Conservation (phyloP, 2,888 invertebrate genomes). For the Meandrusa payeni region DNA sequence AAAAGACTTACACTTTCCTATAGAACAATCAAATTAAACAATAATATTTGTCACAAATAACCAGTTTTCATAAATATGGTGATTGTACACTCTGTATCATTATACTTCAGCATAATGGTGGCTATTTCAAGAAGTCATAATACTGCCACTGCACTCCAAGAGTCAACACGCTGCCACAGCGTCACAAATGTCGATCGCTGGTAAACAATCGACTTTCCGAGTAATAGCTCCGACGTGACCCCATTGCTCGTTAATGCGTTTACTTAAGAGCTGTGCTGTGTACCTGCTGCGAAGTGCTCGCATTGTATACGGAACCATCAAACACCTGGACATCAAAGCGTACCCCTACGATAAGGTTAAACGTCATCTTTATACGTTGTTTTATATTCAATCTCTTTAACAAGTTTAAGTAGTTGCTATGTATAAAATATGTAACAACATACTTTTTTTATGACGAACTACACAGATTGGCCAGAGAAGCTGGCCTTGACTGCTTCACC, state of each 20-base stretch:
- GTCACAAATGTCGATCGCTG: slow-evolving; percentile 44
- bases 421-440: too few relatives aligned
- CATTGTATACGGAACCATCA: slow-evolving; percentile 12
- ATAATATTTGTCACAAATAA: too few relatives aligned
- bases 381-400: too few relatives aligned
- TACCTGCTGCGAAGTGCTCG: slow-evolving; percentile 9
- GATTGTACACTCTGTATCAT: slow-evolving; percentile 14
- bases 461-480: too few relatives aligned
- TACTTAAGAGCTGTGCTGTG: slow-evolving; percentile 10
- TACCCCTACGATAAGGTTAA: background rate
- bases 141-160: slow-evolving; percentile 39
- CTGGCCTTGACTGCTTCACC: too few relatives aligned
- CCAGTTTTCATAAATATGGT: too few relatives aligned
- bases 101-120: slow-evolving; percentile 28
- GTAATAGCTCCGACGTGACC: slow-evolving; percentile 49
- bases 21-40: too few relatives aligned
- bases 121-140: slow-evolving; percentile 45
- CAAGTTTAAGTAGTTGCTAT: too few relatives aligned
- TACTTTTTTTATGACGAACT: too few relatives aligned
- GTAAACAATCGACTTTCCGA: slow-evolving; percentile 54
- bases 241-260: slow-evolving; percentile 49
- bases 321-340: slow-evolving; percentile 3
- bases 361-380: too few relatives aligned
- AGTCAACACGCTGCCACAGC: slow-evolving; percentile 41
- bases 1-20: too few relatives aligned